A percentile compares a stretch with the other conserved stretches of the same genome.
phyloP scores from a whole-genome alignment of 2,888 invertebrate genomes.

The Idaea straminata region DNA sequence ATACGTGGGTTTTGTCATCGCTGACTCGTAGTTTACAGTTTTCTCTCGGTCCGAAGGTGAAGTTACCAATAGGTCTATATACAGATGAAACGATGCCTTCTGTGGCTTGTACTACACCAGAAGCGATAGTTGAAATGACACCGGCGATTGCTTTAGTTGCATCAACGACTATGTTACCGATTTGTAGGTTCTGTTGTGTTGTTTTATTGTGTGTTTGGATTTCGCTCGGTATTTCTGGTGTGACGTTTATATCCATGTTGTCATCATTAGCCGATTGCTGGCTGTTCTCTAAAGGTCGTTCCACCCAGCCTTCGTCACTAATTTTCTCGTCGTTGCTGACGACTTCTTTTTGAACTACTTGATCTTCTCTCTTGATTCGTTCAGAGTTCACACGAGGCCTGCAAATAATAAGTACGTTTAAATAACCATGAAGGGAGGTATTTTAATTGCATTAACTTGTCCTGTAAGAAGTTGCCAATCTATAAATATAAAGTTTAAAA shows the following conservation, averaged over 20 bases:
- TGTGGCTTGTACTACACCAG: background rate
- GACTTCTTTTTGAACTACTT: background rate
- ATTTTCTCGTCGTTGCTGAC: background rate
- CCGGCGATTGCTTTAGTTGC: background rate
- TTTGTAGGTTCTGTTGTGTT: background rate
- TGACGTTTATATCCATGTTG: background rate
- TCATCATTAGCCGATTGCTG: background rate
- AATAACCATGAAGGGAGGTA: background rate
- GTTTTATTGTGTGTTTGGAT: background rate
- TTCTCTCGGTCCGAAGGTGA: background rate
- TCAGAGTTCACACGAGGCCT: background rate
- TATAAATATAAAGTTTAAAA: too few species aligned
- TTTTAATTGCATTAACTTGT: too few species aligned
- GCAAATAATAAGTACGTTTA: background rate
- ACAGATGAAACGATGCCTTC: background rate
- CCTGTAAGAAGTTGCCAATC: too few species aligned
- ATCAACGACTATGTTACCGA: background rate
- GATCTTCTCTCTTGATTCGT: background rate
- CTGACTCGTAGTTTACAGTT: background rate
- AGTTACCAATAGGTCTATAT: background rate
- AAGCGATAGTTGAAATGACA: background rate
- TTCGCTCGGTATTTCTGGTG: background rate
- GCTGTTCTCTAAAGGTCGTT: background rate
- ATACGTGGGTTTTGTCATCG: background rate
- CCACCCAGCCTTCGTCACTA: slow-evolving; percentile 1